Base-by-base conservation (phyloP, 2,797 vertebrate genomes). In the Alectoris magna region DNA sequence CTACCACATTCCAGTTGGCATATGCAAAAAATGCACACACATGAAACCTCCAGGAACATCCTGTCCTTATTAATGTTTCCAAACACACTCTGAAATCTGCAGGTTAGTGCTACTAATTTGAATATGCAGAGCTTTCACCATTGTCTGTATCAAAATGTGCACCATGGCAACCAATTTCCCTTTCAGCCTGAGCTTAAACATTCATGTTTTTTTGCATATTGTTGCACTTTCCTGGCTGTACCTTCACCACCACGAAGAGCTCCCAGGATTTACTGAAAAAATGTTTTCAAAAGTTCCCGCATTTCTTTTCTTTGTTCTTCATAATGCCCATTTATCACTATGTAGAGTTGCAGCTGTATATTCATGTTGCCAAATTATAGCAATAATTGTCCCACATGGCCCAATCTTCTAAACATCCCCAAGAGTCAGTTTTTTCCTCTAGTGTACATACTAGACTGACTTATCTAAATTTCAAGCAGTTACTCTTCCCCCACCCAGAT, bases 341-440 rank as follows among this genome's bases (percentile, higher is more conserved):
- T 2, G 0, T 55, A 14, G 38, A 62, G 58, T 17, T 82, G 26
- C 23, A 87, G 69, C 39, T 29, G 19, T 15, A 26, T 38, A 31
- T 15, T 85, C 31, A 53, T 5, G 4, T 34, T 88, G 31, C 12
- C 27, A 73, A 36, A 67, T 46, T 39, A 24, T 1, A 4, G 51
- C 0, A 5, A 67, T 15, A 34, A 36, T 41, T 89, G 59, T 36
- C 83, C 27, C 53, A 18, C 3, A 10, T 26, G 43, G 10, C 10
- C 41, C 1, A 1, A 58, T 23, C 9, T 44, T 84, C 38, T 72
- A 39, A 49, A 66, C 21, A 55, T 19, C 7, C 11, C 11, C 6
- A 13, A 53, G 46, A 86, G 5, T 14, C 18, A 10, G 4, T 63
- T 8, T 36, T 1, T 2, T 2, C 3, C 3, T 34, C 11, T 2